Conservation (phyloP, 2,888 invertebrate species). For the Brachyopa scutellaris region DNA sequence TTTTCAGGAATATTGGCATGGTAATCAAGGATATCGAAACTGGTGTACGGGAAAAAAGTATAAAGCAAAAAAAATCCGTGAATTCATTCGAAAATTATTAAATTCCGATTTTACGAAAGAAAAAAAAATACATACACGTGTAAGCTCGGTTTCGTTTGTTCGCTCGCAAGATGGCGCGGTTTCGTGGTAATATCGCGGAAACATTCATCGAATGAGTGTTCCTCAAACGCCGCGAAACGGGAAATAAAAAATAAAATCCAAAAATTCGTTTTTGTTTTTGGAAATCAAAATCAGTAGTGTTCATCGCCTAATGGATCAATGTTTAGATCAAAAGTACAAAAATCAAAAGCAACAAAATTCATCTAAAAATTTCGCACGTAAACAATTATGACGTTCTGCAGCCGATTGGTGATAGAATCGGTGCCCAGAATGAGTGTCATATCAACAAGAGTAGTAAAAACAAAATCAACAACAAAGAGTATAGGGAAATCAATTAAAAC, state of each 20-base stretch:
- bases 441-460: constrained; percentile 53
- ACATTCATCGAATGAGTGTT: constrained; percentile 24
- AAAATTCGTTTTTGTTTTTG: constrained; percentile 21
- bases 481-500: constrained; percentile 26
- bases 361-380: constrained; percentile 45
- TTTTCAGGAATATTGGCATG: constrained; percentile 27
- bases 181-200: constrained; percentile 64
- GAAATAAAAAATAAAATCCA: constrained; percentile 1
- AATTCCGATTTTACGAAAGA: background rate
- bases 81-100: constrained; percentile 1
- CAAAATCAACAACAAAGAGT: constrained; percentile 51
- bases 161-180: constrained; percentile 54
- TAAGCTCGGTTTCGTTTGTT: constrained; percentile 2
- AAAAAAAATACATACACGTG: background rate
- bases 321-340: constrained; percentile 64
- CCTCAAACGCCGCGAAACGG: background rate
- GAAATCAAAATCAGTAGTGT: constrained; percentile 29
- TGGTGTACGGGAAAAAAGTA: constrained; percentile 10
- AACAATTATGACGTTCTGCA: constrained; percentile 76
- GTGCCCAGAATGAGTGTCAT: constrained; percentile 74
- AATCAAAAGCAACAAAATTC: constrained; percentile 68
- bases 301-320: constrained; percentile 73
- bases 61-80: background rate
- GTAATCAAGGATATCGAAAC: constrained; percentile 16
- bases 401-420: constrained; percentile 74